phyloP scores from a whole-genome alignment of 2,888 invertebrate species.

The Bedellia somnulentella region DNA sequence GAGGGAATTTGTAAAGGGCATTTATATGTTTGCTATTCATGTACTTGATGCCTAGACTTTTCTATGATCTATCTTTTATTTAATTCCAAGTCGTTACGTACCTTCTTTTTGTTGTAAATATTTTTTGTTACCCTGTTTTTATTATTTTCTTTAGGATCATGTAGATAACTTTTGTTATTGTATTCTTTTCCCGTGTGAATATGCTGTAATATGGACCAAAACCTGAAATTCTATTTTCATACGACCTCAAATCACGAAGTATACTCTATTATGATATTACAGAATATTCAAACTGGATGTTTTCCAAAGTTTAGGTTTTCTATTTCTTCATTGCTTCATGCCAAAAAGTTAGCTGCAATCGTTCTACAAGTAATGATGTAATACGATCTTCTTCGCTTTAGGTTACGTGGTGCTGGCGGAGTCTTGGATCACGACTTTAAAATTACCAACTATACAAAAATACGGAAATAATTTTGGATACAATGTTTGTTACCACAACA shows the following conservation, averaged over 20 bases:
- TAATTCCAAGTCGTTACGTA: conserved; percentile 22
- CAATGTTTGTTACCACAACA: too few species aligned
- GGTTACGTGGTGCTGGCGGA: conserved; percentile 33
- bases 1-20: conserved; percentile 41
- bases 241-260: conserved; percentile 3
- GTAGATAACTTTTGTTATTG: conserved; percentile 2
- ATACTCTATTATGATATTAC: background rate
- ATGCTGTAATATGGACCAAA: too few species aligned
- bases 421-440: too few species aligned
- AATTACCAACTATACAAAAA: too few species aligned
- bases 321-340: conserved; percentile 50
- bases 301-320: conserved; percentile 51
- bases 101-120: conserved; percentile 13
- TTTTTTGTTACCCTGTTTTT: conserved; percentile 2
- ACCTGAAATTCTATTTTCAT: too few species aligned
- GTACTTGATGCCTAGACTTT: conserved; percentile 24
- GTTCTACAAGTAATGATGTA: conserved; percentile 37
- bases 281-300: too few species aligned
- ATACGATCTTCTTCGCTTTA: conserved; percentile 43
- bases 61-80: conserved; percentile 7
- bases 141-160: conserved; percentile 1
- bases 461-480: too few species aligned
- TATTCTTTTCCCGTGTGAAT: conserved; percentile 1
- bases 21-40: conserved; percentile 45
- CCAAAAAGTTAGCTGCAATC: conserved; percentile 53